phyloP scores from a whole-genome alignment of 2,113 vertebrate species.

The Notothenia coriiceps region DNA sequence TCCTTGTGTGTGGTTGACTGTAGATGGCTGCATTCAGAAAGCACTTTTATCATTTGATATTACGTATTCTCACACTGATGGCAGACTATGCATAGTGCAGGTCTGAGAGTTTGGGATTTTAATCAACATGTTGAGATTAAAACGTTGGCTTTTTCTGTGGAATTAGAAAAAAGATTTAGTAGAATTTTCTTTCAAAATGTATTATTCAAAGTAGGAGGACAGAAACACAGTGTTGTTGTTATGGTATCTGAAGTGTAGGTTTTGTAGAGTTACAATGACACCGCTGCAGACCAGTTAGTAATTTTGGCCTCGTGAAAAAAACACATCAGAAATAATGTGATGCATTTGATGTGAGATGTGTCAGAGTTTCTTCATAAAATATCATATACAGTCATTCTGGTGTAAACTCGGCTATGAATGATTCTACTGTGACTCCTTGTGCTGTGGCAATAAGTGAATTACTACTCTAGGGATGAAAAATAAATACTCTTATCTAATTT shows the following conservation, averaged over 20 bases:
- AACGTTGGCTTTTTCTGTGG: not conserved
- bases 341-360: not conserved
- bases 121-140: not conserved
- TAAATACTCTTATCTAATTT: too few relatives aligned
- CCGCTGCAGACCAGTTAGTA: too few relatives aligned
- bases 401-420: not conserved
- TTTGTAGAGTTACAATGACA: too few relatives aligned
- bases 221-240: too few relatives aligned
- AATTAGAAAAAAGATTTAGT: not conserved
- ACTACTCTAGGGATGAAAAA: too few relatives aligned
- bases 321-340: too few relatives aligned
- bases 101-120: not conserved
- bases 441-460: too few relatives aligned
- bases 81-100: not conserved
- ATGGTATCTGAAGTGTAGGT: too few relatives aligned
- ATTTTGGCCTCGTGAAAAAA: too few relatives aligned
- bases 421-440: too few relatives aligned
- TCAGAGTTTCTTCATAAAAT: too few relatives aligned
- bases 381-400: not conserved
- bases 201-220: not conserved
- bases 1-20: too few relatives aligned
- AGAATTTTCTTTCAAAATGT: not conserved
- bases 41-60: not conserved
- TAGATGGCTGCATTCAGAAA: not conserved
- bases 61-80: not conserved